Evolutionary conservation across 2,797 vertebrate genomes (phyloP), one percentile per base, ranked within the genome.

Genomic region (Pogonophryne albipinna): DNA sequence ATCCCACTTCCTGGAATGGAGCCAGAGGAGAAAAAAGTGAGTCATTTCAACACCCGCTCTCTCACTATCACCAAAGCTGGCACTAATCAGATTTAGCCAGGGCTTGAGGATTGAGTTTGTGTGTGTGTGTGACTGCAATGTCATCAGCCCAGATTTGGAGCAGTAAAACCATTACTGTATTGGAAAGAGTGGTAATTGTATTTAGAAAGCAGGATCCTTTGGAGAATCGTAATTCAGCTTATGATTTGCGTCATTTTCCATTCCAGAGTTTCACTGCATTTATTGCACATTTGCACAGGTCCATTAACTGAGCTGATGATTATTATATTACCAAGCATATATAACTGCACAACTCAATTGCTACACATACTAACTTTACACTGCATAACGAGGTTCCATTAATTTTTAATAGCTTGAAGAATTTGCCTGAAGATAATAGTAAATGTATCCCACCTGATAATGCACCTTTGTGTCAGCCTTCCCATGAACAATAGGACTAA

Each of bases 271-370:
- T 86, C 41, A 66, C 64, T 80, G 79, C 86, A 85, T 88, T 90
- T 86, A 87, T 80, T 83, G 80, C 82, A 88, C 85, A 86, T 84
- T 76, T 84, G 76, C 71, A 56, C 62, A 46, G 89, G 81, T 79
- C 72, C 84, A 90, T 91, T 92, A 90, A 88, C 76, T 85, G 74
- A 82, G 76, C 80, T 84, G 83, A 89, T 86, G 79, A 88, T 91
- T 83, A 87, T 84, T 87, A 71, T 85, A 85, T 88, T 83, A 85
- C 75, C 56, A 42, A 71, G 76, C 79, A 76, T 76, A 82, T 76
- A 82, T 79, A 80, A 85, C 76, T 75, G 86, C 74, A 75, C 68
- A 58, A 10, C 85, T 84, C 71, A 69, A 56, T 77, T 70, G 56
- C 84, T 78, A 57, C 69, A 78, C 67, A 90, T 86, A 85, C 78